phyloP scores from a whole-genome alignment of 2,113 vertebrate genomes.

The Mobula hypostoma region DNA sequence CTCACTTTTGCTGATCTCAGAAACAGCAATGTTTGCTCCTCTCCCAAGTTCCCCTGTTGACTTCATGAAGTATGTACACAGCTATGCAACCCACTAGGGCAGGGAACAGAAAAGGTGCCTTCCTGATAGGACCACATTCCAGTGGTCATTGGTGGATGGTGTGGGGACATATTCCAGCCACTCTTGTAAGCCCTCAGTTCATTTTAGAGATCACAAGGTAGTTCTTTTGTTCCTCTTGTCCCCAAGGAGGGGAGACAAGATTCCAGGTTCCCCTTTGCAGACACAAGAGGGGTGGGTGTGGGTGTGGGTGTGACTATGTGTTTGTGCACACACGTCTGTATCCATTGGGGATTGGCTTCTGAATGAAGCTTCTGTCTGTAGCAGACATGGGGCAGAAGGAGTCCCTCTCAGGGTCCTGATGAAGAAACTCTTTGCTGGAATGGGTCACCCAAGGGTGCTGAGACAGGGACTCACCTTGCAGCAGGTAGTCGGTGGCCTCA shows the following conservation, averaged over 20 bases:
- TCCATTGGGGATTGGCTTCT: no score
- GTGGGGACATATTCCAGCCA: no score
- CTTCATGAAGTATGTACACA: neutral
- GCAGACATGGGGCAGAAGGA: neutral
- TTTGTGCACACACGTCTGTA: no score
- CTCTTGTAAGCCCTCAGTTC: no score
- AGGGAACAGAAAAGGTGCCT: neutral
- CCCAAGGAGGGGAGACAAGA: no score
- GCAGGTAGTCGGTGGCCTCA: conserved; percentile 78
- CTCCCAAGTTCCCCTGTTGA: neutral
- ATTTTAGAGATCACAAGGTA: no score
- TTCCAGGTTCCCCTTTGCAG: no score
- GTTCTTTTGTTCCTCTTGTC: no score
- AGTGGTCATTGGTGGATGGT: neutral
- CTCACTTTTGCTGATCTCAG: neutral
- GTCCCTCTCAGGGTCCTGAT: neutral
- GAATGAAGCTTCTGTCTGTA: no score
- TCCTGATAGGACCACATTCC: neutral
- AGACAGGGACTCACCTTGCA: conserved; percentile 59
- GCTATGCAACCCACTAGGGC: neutral
- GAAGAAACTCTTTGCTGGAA: neutral
- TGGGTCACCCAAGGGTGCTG: neutral
- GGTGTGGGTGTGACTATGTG: no score
- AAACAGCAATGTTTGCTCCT: neutral
- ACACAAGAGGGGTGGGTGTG: no score